Evolutionary conservation across 2,888 invertebrate genomes (phyloP).

Genomic region (Syrista parreyssii): DNA sequence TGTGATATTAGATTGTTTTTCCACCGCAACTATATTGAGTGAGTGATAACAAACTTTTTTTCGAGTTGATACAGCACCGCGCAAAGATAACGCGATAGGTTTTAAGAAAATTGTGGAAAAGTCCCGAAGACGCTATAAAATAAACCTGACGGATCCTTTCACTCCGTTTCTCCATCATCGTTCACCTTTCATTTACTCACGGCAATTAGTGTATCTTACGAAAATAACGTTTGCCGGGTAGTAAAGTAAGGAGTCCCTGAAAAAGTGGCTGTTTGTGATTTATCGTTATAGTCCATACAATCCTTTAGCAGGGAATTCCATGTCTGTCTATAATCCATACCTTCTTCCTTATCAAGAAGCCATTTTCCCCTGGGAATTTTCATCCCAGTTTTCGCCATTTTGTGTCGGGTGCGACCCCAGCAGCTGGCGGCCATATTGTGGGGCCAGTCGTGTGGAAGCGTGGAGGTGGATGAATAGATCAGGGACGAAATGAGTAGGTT

Average conservation of each 20-base stretch:
- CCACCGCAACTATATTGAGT: constrained; percentile 31
- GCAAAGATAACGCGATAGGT: neutral
- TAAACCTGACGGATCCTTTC: neutral
- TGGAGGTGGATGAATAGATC: neutral
- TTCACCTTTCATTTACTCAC: neutral
- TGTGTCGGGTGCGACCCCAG: constrained; percentile 54
- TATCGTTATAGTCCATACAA: constrained; percentile 36
- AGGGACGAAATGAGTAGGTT: too few relatives aligned
- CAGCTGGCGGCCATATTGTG: constrained; percentile 59
- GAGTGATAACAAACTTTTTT: constrained; percentile 29
- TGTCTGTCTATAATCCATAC: too few relatives aligned
- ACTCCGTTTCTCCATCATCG: neutral
- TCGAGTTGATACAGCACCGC: neutral
- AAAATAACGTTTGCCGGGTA: too few relatives aligned
- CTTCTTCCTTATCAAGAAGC: neutral
- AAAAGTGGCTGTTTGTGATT: constrained; percentile 42
- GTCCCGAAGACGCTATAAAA: neutral
- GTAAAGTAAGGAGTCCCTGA: constrained; percentile 19
- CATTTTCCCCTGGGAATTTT: constrained; percentile 23
- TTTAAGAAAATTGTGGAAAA: constrained; percentile 15
- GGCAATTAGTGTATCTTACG: neutral
- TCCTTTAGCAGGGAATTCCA: constrained; percentile 27
- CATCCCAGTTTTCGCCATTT: constrained; percentile 56
- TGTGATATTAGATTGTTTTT: constrained; percentile 50
- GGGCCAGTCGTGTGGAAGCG: constrained; percentile 23